Base-by-base conservation (phyloP, 2,797 vertebrate species). In the Ctenochaetus hawaiiensis region DNA sequence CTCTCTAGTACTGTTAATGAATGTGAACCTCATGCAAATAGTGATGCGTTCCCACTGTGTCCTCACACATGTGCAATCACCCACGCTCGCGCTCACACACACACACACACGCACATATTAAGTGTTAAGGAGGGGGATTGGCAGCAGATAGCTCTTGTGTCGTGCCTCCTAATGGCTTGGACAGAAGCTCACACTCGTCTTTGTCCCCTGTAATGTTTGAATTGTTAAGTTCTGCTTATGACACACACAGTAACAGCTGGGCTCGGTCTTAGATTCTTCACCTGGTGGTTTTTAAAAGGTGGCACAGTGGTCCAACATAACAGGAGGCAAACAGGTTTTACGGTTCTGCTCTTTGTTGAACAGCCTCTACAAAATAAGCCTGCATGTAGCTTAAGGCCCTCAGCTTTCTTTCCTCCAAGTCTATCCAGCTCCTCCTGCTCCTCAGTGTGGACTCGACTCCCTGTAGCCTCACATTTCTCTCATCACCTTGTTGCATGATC, bases 1-100 rank as follows among this genome's bases (percentile, higher is more conserved):
- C 80, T 85, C 90, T 85, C 91, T 90, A 80, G 81, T 85, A 91
- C 91, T 87, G 87, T 92, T 93, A 90, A 94, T 92, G 89, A 92
- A 93, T 93, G 85, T 87, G 88, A 89, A 90, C 78, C 77, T 82
- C 81, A 69, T 87, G 87, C 85, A 92, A 91, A 92, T 70, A 83
- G 64, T 60, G 45, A 26, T 47, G 82, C 58, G 65, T 77, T 81
- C 71, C 86, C 63, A 87, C 83, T 77, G 83, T 83, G 87, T 82
- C 68, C 43, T 41, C 73, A 70, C 65, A 52, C 81, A 67, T 58
- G 67, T 65, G 39, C 72, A 54, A 56, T 70, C 79, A 37, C 16
- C 22, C 57, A 3, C 22, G 0, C 49, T 2, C 30, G 41, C 48
- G 13, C 39, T 22, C 67, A 26, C 58, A 54, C 58, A 54, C 47